phyloP scores from a whole-genome alignment of 2,888 invertebrate genomes.

The Drosophila nigritarsus region DNA sequence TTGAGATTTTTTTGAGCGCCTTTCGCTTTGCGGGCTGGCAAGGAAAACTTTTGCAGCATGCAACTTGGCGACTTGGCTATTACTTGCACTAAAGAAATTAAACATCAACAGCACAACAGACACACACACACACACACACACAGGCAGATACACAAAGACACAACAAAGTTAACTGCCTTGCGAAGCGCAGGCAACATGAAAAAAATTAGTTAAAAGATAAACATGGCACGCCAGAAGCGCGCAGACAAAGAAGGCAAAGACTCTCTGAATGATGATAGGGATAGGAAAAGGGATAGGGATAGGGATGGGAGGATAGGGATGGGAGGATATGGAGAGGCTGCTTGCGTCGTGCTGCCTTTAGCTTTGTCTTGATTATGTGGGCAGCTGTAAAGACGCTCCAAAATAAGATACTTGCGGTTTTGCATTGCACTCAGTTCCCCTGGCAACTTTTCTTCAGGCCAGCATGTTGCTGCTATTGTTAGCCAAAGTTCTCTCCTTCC shows the following conservation, averaged over 20 bases:
- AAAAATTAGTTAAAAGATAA: slow-evolving; percentile 81
- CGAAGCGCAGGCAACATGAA: slow-evolving; percentile 66
- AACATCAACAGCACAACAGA: slow-evolving; percentile 53
- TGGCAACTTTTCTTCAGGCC: slow-evolving; percentile 51
- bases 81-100: slow-evolving; percentile 77
- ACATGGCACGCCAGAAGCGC: slow-evolving; percentile 75
- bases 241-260: slow-evolving; percentile 66
- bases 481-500: slow-evolving; percentile 27
- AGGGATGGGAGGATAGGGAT: background rate
- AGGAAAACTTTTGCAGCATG: slow-evolving; percentile 68
- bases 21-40: slow-evolving; percentile 25
- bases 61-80: slow-evolving; percentile 77
- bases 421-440: slow-evolving; percentile 37
- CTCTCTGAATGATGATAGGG: slow-evolving; percentile 12
- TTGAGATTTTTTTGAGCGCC: slow-evolving; percentile 41
- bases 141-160: slow-evolving; percentile 24
- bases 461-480: slow-evolving; percentile 26
- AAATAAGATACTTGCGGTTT: slow-evolving; percentile 74
- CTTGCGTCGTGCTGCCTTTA: slow-evolving; percentile 57
- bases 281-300: background rate
- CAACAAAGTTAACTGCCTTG: slow-evolving; percentile 67
- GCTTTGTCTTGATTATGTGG: slow-evolving; percentile 80
- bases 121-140: slow-evolving; percentile 25
- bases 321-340: background rate
- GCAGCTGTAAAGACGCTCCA: slow-evolving; percentile 52